These are phyloP conservation scores for Drosophila burlai DNA, from an alignment of 1,140 invertebrate genomes.

Conservation along the genomic window DNA sequence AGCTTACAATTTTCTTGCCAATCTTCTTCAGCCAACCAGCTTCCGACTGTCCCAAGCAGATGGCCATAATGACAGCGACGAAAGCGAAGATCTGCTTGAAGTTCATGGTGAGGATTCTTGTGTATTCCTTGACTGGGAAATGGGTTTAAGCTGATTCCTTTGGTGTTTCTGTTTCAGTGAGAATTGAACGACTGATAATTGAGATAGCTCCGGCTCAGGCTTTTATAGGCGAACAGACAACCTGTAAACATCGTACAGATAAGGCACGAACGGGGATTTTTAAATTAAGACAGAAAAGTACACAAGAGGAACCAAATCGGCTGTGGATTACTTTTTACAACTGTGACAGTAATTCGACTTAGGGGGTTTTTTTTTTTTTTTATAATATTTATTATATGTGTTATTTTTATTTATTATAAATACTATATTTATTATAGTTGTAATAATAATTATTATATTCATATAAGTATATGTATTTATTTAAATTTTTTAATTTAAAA, in stretches of 20 bases:
- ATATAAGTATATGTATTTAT: too few relatives aligned
- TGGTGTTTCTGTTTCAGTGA: too few relatives aligned
- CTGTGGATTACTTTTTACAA: neutral
- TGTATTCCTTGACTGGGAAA: neutral
- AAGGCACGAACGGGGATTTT: constrained; percentile 46
- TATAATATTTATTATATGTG: neutral
- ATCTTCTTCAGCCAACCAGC: constrained; percentile 61
- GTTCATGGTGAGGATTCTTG: constrained; percentile 59
- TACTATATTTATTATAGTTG: too few relatives aligned
- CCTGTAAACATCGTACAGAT: constrained; percentile 9
- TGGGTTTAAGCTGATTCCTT: too few relatives aligned
- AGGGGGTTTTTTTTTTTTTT: neutral
- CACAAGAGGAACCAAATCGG: constrained; percentile 2
- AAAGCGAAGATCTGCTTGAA: constrained; percentile 72
- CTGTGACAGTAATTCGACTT: neutral
- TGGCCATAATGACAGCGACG: constrained; percentile 59
- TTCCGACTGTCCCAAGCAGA: constrained; percentile 62
- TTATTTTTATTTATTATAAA: neutral
- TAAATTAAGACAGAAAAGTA: constrained; percentile 3
- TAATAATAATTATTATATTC: too few relatives aligned
- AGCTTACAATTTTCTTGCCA: constrained; percentile 61
- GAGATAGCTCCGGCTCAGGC: neutral
- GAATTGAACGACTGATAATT: constrained; percentile 31
- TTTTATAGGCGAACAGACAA: constrained; percentile 39
- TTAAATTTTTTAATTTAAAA: too few relatives aligned